Evolutionary conservation across 2,113 vertebrate genomes (phyloP), one percentile per base, ranked within the genome.

Genomic region (Sinosuthora webbiana): DNA sequence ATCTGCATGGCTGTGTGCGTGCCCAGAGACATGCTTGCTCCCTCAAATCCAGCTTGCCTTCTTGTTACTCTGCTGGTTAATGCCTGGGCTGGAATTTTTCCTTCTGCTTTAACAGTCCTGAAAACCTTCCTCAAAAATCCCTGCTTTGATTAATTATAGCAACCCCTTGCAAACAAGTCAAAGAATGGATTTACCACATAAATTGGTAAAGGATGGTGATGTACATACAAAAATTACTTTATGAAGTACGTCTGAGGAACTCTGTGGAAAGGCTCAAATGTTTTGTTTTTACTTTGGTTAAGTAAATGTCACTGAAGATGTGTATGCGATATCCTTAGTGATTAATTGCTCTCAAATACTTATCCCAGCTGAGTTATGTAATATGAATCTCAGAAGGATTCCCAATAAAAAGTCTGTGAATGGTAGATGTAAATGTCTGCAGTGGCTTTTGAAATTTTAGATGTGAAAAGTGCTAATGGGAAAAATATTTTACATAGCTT

Each of bases 291-390:
- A 78, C 76, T 93, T 86, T 0, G 0, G 9, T 47, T 75, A 74
- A 88, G 39, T 82, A 57, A 64, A 89, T 81, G 74, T 91, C 49
- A 49, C 28, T 41, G 28, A 56, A 78, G 77, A 90, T 41, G n/a
- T 70, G 42, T 69, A 30, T 81, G 53, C 7, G 15, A 81, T 74
- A 70, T 75, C 53, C 49, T n/a, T 15, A 33, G 45, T 95, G 85
- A 92, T 91, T 88, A 90, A 96, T 81, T 86, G 60, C 71, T 95
- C 60, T 94, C 85, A 90, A 86, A 86, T 83, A 80, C 47, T 87
- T 89, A 44, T 25, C 59, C 59, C 70, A 67, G 78, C 63, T 90
- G 85, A 93, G 41, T 90, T 95, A 73, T 45, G 35, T 94, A 94
- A 83, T 30, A 62, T 2, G 84, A 83, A 69, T 90, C 78, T 83